phyloP scores from a whole-genome alignment of 2,113 vertebrate species.

The Vulpes ferrilata region DNA sequence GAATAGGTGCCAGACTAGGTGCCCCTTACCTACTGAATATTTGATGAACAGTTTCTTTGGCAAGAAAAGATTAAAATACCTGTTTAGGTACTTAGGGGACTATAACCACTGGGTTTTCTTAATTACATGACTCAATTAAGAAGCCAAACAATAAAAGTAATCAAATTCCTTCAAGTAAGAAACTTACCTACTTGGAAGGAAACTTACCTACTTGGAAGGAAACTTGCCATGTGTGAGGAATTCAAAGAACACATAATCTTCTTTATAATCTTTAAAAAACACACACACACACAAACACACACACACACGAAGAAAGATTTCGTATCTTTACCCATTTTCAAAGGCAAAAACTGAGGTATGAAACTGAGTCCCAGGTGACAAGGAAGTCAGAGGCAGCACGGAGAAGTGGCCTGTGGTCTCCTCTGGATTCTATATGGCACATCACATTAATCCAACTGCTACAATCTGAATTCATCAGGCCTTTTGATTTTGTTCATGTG shows the following conservation, averaged over 20 bases:
- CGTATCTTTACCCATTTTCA: constrained; percentile 75
- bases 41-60: background rate
- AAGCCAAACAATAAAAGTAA: constrained; percentile 55
- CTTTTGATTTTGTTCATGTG: constrained; percentile 75
- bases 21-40: background rate
- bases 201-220: background rate
- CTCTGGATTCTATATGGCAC: background rate
- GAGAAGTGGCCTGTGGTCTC: background rate
- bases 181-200: background rate
- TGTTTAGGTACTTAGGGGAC: background rate
- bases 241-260: constrained; percentile 39
- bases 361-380: background rate
- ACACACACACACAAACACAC: background rate
- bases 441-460: background rate
- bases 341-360: constrained; percentile 50
- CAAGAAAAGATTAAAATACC: background rate
- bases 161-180: constrained; percentile 80
- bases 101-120: background rate
- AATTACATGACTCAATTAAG: background rate
- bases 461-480: background rate
- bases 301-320: background rate
- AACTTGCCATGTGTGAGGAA: background rate
- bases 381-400: background rate
- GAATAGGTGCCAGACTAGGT: background rate
- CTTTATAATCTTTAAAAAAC: background rate